Percentiles rank a stretch among this genome's conserved stretches.
phyloP scores from a whole-genome alignment of 2,113 vertebrate genomes.

The Spilogale gracilis region DNA sequence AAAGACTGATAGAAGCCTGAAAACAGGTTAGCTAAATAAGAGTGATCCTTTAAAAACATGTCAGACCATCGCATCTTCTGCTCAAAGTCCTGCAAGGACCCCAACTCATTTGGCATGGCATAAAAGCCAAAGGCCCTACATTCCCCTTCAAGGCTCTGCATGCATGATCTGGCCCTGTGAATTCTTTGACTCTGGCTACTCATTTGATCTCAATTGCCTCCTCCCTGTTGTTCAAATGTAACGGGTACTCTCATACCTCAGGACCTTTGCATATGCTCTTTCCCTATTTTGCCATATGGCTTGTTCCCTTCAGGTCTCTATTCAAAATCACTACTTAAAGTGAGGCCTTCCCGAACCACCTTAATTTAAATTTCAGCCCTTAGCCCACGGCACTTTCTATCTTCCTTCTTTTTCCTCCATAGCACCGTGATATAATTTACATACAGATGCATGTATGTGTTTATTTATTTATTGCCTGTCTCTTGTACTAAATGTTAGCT shows the following conservation, averaged over 20 bases:
- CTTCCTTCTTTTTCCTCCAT: background rate
- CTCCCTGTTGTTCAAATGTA: background rate
- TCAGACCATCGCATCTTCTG: background rate
- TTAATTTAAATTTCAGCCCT: background rate
- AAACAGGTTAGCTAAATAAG: background rate
- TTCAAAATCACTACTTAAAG: background rate
- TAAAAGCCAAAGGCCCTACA: background rate
- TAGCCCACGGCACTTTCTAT: background rate
- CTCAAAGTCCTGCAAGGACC: background rate
- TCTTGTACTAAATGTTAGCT: background rate
- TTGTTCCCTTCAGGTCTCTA: background rate
- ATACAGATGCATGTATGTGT: background rate
- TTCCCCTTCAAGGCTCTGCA: background rate
- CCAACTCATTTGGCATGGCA: background rate
- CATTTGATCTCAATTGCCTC: background rate
- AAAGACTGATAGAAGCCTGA: background rate
- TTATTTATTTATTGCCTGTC: background rate
- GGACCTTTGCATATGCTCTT: background rate
- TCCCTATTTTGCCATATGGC: background rate
- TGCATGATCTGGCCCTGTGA: no score
- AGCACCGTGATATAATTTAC: background rate
- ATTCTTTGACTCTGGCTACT: background rate
- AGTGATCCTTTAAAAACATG: background rate
- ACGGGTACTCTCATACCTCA: background rate
- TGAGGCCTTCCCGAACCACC: background rate